These are phyloP conservation scores for Zeuzera pyrina DNA, from an alignment of 2,888 invertebrate species.

Conservation along the genomic window DNA sequence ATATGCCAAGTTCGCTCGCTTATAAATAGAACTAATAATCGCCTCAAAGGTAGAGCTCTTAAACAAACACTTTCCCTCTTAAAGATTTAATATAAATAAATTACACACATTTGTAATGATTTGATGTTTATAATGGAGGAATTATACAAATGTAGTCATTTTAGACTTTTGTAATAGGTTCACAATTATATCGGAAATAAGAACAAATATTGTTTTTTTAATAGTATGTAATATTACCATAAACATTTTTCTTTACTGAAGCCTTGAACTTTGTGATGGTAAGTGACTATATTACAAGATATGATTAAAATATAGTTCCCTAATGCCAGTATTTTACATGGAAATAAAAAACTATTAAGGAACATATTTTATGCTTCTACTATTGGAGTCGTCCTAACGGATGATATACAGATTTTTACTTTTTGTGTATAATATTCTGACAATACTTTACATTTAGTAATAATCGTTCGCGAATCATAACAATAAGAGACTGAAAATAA, in stretches of 20 bases:
- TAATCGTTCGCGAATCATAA: too few relatives aligned
- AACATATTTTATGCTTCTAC: constrained; percentile 33
- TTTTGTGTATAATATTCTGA: background rate
- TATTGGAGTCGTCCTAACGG: background rate
- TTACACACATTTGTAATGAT: constrained; percentile 47
- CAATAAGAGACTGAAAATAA: too few relatives aligned
- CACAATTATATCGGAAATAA: constrained; percentile 50
- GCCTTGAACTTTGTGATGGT: constrained; percentile 17
- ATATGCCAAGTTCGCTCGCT: too few relatives aligned
- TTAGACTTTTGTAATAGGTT: constrained; percentile 49
- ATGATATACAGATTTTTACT: constrained; percentile 1
- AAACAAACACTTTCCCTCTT: constrained; percentile 35
- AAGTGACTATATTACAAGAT: constrained; percentile 17
- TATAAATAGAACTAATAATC: too few relatives aligned
- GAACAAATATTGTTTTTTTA: constrained; percentile 23
- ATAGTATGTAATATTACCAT: background rate
- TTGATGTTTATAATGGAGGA: constrained; percentile 54
- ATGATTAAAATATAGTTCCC: constrained; percentile 37
- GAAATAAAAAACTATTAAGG: constrained; percentile 64
- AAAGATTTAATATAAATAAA: constrained; percentile 65
- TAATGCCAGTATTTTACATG: constrained; percentile 60
- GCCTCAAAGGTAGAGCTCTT: too few relatives aligned
- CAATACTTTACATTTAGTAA: constrained; percentile 1
- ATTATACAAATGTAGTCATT: constrained; percentile 69
- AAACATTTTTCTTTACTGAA: constrained; percentile 9